Percentiles rank a stretch among this genome's conserved stretches.
These are phyloP conservation scores for Mylabris sibirica DNA, from an alignment of 2,888 invertebrate species.

Conservation along the genomic window DNA sequence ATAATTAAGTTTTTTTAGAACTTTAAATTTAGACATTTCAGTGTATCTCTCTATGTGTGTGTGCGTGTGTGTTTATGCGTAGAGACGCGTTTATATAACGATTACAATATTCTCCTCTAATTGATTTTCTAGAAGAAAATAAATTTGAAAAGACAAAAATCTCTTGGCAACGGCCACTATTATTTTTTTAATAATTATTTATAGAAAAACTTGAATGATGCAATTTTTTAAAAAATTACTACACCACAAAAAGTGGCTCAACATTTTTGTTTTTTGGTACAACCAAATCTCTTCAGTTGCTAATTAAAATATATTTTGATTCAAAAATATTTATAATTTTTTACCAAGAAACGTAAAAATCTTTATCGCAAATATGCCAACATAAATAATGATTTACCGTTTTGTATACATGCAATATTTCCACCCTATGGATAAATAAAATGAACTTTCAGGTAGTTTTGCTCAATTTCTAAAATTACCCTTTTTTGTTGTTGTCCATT, in stretches of 20 bases:
- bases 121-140: constrained; percentile 9
- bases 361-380: neutral
- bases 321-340: constrained; percentile 3
- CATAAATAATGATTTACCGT: no score
- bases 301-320: neutral
- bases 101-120: neutral
- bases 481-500: neutral
- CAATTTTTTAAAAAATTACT: neutral
- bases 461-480: neutral
- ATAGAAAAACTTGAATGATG: constrained; percentile 5
- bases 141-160: neutral
- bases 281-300: neutral
- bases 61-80: no score
- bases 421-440: no score
- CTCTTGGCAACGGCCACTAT: neutral
- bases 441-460: neutral
- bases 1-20: neutral
- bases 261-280: neutral
- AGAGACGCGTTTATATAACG: neutral
- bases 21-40: neutral
- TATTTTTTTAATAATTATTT: constrained; percentile 11
- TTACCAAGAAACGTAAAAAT: neutral
- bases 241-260: neutral
- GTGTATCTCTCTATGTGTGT: no score
- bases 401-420: no score